These are phyloP conservation scores for Ariopsis seemanni DNA, from an alignment of 2,113 vertebrate genomes.

Conservation along the genomic window DNA sequence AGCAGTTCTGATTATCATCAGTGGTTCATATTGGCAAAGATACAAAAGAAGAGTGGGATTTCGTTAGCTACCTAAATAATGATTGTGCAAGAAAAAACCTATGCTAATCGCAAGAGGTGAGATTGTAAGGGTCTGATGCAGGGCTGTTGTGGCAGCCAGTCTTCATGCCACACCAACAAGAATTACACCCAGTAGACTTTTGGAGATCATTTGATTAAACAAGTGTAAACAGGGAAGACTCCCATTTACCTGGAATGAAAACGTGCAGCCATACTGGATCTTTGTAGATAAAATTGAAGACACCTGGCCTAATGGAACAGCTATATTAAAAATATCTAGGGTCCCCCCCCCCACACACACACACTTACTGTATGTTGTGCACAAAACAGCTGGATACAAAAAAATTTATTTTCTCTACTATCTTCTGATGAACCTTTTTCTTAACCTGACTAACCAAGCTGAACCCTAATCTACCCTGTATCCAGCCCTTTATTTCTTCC, in stretches of 20 bases:
- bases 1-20: background rate
- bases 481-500: background rate
- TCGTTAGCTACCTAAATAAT: background rate
- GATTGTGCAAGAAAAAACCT: background rate
- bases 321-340: background rate
- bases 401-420: background rate
- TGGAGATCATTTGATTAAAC: background rate
- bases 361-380: background rate
- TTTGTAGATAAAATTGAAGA: background rate
- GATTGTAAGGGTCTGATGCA: background rate
- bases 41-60: slow-evolving; percentile 5
- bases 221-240: background rate
- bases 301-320: background rate
- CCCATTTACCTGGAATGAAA: too few relatives aligned
- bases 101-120: background rate
- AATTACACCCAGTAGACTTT: background rate
- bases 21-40: background rate
- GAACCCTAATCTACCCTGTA: background rate
- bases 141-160: background rate
- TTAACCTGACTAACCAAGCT: background rate
- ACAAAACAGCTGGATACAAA: background rate
- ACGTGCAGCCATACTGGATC: background rate
- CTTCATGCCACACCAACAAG: background rate
- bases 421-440: background rate
- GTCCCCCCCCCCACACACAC: too few relatives aligned